These are phyloP conservation scores for Sebastes matsubarae DNA, from an alignment of 2,797 vertebrate genomes.

Conservation along the genomic window DNA sequence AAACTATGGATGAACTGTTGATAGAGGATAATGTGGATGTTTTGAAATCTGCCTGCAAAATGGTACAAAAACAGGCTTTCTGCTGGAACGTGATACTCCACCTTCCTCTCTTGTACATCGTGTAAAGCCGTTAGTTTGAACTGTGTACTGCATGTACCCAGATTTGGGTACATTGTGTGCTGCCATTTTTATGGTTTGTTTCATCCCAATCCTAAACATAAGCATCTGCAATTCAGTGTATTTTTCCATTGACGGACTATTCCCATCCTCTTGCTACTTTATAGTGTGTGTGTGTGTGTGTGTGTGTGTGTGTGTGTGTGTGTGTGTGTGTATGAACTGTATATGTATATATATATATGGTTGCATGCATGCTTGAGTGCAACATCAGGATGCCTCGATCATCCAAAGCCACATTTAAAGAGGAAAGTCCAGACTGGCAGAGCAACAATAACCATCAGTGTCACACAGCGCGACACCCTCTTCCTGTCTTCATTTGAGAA, in stretches of 20 bases:
- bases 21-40: background rate
- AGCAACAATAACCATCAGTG: conserved; percentile 52
- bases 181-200: background rate
- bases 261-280: background rate
- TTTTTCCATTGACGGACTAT: background rate
- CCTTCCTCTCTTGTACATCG: background rate
- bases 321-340: background rate
- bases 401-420: conserved; percentile 29
- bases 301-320: background rate
- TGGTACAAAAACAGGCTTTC: background rate
- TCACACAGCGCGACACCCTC: conserved; percentile 27
- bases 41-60: background rate
- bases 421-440: conserved; percentile 36
- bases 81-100: background rate
- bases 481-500: conserved; percentile 57
- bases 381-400: conserved; percentile 15
- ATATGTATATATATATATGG: background rate
- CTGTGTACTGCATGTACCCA: background rate
- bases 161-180: background rate
- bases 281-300: background rate
- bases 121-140: background rate
- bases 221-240: background rate
- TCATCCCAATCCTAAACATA: background rate
- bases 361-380: background rate
- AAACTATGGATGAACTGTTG: too few species aligned